A percentile compares a stretch with the other conserved stretches of the same genome.
Conservation (phyloP, 2,888 invertebrate genomes). For the Opisthograptis luteolata region DNA sequence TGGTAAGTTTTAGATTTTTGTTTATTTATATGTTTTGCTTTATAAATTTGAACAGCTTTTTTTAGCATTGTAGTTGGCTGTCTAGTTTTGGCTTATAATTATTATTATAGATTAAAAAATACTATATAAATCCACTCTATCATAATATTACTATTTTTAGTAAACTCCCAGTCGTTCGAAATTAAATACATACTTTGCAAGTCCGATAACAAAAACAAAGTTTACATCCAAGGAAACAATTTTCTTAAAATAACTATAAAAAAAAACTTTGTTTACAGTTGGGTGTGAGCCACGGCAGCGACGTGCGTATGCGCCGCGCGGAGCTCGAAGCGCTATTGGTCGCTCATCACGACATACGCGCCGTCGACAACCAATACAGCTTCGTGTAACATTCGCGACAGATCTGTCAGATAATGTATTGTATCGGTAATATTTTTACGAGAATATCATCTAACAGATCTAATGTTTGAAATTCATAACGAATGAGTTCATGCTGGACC, state of each 20-base stretch:
- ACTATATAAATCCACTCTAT: no score
- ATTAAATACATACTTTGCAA: no score
- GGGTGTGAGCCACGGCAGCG: conserved; percentile 91
- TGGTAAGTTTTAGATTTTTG: conserved; percentile 64
- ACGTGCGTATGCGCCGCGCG: conserved; percentile 91
- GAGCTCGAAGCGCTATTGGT: conserved; percentile 88
- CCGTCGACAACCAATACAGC: conserved; percentile 92
- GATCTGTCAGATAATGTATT: conserved; percentile 27
- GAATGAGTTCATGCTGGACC: not conserved
- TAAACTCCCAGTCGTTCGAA: no score
- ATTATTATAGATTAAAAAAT: no score
- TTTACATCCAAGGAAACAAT: no score
- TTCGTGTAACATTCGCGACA: conserved; percentile 54
- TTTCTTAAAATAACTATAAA: no score
- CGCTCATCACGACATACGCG: conserved; percentile 83
- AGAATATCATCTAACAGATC: conserved; percentile 9
- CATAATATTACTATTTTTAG: no score
- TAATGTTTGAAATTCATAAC: not conserved
- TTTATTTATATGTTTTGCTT: conserved; percentile 35
- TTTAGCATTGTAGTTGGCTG: conserved; percentile 10
- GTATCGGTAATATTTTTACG: conserved; percentile 4
- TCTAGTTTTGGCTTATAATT: conserved; percentile 4
- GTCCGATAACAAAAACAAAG: no score
- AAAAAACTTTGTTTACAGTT: conserved; percentile 65
- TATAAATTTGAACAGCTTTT: conserved; percentile 15